Percentiles rank a stretch among this genome's conserved stretches.
Evolutionary conservation across 2,888 invertebrate genomes (phyloP).

Genomic region (Macrosoma leucophasiata): DNA sequence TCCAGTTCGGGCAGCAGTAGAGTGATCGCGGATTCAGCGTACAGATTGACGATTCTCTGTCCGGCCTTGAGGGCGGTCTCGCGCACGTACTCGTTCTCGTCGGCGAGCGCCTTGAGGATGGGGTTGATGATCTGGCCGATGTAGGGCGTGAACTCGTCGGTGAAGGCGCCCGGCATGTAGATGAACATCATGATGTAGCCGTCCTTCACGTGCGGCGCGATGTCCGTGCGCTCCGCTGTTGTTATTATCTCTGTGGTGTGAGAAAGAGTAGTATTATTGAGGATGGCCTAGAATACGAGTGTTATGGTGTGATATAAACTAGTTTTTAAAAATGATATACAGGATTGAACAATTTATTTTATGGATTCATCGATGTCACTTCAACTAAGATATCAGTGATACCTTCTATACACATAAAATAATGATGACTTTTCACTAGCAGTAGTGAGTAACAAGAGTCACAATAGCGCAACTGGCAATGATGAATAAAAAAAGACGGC

Average conservation of each 20-base stretch:
- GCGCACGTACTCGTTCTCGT: constrained; percentile 98
- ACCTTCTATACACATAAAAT: no score
- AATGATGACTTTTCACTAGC: no score
- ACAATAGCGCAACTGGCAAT: no score
- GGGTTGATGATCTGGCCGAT: constrained; percentile 98
- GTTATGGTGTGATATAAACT: no score
- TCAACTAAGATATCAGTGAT: no score
- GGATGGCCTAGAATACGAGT: no score
- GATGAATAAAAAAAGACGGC: no score
- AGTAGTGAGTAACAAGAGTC: no score
- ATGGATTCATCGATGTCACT: no score
- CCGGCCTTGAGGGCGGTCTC: constrained; percentile 98
- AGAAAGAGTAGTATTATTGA: no score
- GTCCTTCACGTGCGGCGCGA: constrained; percentile 97
- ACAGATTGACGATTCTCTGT: constrained; percentile 96
- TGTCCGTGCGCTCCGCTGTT: constrained; percentile 93
- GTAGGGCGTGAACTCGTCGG: constrained; percentile 95
- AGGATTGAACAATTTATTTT: no score
- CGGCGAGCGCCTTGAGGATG: constrained; percentile 96
- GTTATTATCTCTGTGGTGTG: constrained; percentile 90
- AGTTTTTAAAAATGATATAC: no score
- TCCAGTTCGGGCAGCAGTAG: constrained; percentile 95
- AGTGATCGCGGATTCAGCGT: constrained; percentile 96
- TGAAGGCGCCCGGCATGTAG: constrained; percentile 98
- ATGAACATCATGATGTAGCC: constrained; percentile 99